Percentiles rank a stretch among this genome's conserved stretches.
Conservation (phyloP, 2,888 invertebrate species). For the Cotesia congregata region DNA sequence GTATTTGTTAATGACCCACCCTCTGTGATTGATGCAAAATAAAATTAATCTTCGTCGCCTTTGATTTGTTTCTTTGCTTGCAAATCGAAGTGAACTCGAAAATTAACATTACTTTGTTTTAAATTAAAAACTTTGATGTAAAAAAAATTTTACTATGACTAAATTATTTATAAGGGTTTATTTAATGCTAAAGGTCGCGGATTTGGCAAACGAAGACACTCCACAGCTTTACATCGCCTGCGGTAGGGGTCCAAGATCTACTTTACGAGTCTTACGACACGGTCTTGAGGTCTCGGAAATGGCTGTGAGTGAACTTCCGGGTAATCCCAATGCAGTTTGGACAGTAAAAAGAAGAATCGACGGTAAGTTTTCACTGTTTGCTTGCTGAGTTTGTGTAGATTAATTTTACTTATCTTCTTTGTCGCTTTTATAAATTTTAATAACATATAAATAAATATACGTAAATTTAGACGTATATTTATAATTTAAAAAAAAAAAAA, state of each 20-base stretch:
- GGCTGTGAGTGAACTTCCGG: slow-evolving; percentile 99
- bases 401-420: slow-evolving; percentile 39
- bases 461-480: slow-evolving; percentile 20
- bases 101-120: slow-evolving; percentile 53
- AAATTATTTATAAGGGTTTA: slow-evolving; percentile 5
- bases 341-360: slow-evolving; percentile 96
- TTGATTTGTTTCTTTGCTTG: slow-evolving; percentile 57
- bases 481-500: slow-evolving; percentile 28
- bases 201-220: slow-evolving; percentile 97
- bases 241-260: slow-evolving; percentile 95
- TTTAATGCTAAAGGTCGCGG: slow-evolving; percentile 77
- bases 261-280: slow-evolving; percentile 91
- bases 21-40: slow-evolving; percentile 62
- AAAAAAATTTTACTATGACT: not conserved
- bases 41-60: slow-evolving; percentile 65
- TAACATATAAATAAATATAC: slow-evolving; percentile 18
- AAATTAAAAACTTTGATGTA: slow-evolving; percentile 1
- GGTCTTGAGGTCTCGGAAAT: slow-evolving; percentile 99
- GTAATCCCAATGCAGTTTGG: slow-evolving; percentile 99
- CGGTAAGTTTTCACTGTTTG: slow-evolving; percentile 78
- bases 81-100: slow-evolving; percentile 65
- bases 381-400: slow-evolving; percentile 13
- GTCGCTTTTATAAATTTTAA: slow-evolving; percentile 13
- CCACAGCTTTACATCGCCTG: slow-evolving; percentile 97
- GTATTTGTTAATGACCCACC: slow-evolving; percentile 49